Evolutionary conservation across 2,888 invertebrate species (phyloP).

Genomic region (Aelia acuminata): DNA sequence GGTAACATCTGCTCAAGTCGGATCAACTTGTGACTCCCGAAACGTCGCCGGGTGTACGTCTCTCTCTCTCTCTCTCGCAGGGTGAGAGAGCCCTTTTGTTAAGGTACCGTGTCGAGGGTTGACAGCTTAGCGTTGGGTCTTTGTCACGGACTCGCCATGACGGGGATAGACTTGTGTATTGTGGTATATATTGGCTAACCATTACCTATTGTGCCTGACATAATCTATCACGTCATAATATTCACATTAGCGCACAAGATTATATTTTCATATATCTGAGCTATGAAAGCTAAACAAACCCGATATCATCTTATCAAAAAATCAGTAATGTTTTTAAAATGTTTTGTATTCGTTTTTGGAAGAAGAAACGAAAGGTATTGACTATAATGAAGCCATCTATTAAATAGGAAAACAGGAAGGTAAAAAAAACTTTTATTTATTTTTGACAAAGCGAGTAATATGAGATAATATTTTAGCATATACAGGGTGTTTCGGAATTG

Average conservation of each 20-base stretch:
- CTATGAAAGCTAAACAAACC: neutral
- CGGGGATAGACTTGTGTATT: conserved; percentile 2
- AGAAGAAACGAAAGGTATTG: too few relatives aligned
- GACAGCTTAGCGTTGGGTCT: neutral
- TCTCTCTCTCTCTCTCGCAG: conserved; percentile 30
- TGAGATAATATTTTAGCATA: too few relatives aligned
- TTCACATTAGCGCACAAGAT: neutral
- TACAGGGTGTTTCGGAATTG: too few relatives aligned
- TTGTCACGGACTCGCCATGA: neutral
- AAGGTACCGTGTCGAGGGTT: neutral
- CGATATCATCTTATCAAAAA: too few relatives aligned
- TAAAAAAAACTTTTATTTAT: too few relatives aligned
- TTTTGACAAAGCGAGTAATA: too few relatives aligned
- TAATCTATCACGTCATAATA: neutral
- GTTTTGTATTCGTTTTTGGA: too few relatives aligned
- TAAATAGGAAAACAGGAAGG: too few relatives aligned
- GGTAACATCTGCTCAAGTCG: conserved; percentile 19
- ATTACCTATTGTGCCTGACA: neutral
- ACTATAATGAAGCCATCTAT: too few relatives aligned
- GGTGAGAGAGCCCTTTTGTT: neutral
- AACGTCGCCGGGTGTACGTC: conserved; percentile 13
- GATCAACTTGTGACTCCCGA: conserved; percentile 36
- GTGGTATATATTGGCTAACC: conserved; percentile 30
- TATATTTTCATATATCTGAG: neutral
- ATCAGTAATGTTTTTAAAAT: too few relatives aligned